phyloP scores from a whole-genome alignment of 1,140 invertebrate species.

The Drosophila mayri region DNA sequence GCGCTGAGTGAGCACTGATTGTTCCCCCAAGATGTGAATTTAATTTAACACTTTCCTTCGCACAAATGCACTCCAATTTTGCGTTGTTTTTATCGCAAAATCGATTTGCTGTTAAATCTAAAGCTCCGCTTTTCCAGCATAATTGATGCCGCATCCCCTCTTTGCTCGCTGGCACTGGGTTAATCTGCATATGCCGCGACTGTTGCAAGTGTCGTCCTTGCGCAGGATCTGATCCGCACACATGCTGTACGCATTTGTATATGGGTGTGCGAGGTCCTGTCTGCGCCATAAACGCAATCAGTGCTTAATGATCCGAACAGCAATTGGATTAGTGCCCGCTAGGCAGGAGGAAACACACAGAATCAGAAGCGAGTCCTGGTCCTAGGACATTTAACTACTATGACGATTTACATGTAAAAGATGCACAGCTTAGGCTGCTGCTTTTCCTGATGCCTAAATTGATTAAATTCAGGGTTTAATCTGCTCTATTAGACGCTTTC shows the following conservation, averaged over 20 bases:
- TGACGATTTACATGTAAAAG: constrained; percentile 58
- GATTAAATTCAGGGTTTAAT: constrained; percentile 30
- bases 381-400: constrained; percentile 5
- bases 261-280: constrained; percentile 12
- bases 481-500: not conserved
- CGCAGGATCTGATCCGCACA: constrained; percentile 14
- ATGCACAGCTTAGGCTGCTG: constrained; percentile 28
- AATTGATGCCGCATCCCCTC: constrained; percentile 43
- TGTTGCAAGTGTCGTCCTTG: constrained; percentile 27
- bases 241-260: constrained; percentile 5
- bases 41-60: constrained; percentile 44
- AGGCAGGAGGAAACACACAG: constrained; percentile 39
- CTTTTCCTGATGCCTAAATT: constrained; percentile 16
- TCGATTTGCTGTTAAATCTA: constrained; percentile 49
- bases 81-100: constrained; percentile 34
- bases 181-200: constrained; percentile 65
- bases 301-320: constrained; percentile 76
- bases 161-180: constrained; percentile 16
- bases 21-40: constrained; percentile 34
- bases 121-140: constrained; percentile 31
- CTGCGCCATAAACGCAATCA: constrained; percentile 74
- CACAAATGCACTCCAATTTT: constrained; percentile 32
- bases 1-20: not conserved
- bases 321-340: constrained; percentile 73
- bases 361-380: constrained; percentile 12